phyloP scores from a whole-genome alignment of 2,797 vertebrate species.

The Coranthus polyacanthus region DNA sequence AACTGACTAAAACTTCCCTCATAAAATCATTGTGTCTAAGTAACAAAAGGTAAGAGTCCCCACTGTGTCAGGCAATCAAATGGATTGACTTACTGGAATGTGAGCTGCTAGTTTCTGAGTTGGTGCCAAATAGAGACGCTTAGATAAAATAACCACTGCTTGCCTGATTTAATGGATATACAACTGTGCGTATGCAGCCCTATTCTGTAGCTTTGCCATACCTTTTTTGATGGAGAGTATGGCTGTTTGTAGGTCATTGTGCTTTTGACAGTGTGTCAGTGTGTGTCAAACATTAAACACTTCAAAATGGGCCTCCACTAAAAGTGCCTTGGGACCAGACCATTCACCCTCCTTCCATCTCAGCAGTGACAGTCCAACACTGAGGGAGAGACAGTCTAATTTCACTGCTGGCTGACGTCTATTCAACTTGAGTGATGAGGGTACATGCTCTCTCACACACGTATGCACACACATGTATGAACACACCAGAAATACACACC shows the following conservation, averaged over 20 bases:
- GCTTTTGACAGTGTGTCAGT: conserved; percentile 77
- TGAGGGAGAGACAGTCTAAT: conserved; percentile 80
- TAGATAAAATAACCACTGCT: conserved; percentile 49
- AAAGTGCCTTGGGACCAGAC: conserved; percentile 73
- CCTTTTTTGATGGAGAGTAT: conserved; percentile 65
- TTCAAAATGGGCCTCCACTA: conserved; percentile 68
- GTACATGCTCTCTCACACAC: conserved; percentile 56
- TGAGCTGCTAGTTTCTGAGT: conserved; percentile 41
- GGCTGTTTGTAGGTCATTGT: conserved; percentile 78
- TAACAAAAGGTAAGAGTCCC: conserved; percentile 44
- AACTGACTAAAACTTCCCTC: conserved; percentile 15
- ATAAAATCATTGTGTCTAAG: conserved; percentile 21
- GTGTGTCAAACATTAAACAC: conserved; percentile 80
- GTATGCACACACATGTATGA: conserved; percentile 31
- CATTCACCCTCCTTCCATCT: conserved; percentile 74
- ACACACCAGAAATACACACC: conserved; percentile 35
- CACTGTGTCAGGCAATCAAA: conserved; percentile 52
- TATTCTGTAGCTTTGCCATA: conserved; percentile 29
- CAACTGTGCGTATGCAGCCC: conserved; percentile 47
- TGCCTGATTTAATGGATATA: conserved; percentile 57
- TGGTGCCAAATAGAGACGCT: conserved; percentile 61
- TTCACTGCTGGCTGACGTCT: conserved; percentile 81
- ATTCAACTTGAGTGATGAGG: conserved; percentile 80
- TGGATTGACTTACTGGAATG: conserved; percentile 63
- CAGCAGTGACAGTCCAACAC: conserved; percentile 74